These are phyloP conservation scores for Micromesistius poutassou DNA, from an alignment of 2,797 vertebrate species.

Conservation along the genomic window DNA sequence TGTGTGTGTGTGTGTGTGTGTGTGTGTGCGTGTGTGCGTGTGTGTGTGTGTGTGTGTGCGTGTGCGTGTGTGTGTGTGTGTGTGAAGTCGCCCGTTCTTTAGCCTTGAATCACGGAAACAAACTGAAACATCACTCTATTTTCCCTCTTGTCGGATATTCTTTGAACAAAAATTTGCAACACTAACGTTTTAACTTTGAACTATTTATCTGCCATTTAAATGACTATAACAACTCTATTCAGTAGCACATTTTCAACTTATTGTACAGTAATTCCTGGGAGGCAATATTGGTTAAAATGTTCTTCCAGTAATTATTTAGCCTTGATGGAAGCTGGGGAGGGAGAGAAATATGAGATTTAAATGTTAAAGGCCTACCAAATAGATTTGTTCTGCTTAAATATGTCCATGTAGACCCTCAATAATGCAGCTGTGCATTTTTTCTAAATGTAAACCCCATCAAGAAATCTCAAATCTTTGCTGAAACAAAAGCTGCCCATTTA, in stretches of 20 bases:
- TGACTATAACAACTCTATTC: neutral
- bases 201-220: neutral
- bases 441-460: conserved; percentile 14
- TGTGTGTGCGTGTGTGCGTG: no score
- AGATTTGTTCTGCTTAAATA: conserved; percentile 1
- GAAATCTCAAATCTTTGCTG: neutral
- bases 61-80: no score
- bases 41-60: no score
- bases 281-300: neutral
- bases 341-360: conserved; percentile 17
- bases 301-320: neutral
- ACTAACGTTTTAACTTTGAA: neutral
- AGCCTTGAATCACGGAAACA: neutral
- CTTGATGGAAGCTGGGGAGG: neutral
- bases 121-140: neutral
- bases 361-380: conserved; percentile 8
- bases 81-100: neutral
- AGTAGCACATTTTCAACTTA: neutral
- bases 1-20: no score
- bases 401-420: neutral
- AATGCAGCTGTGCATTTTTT: conserved; percentile 27
- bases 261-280: neutral
- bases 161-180: neutral
- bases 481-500: neutral
- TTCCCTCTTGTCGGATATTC: neutral